These are phyloP conservation scores for Pogonophryne albipinna DNA, from an alignment of 2,797 vertebrate genomes.

Conservation along the genomic window DNA sequence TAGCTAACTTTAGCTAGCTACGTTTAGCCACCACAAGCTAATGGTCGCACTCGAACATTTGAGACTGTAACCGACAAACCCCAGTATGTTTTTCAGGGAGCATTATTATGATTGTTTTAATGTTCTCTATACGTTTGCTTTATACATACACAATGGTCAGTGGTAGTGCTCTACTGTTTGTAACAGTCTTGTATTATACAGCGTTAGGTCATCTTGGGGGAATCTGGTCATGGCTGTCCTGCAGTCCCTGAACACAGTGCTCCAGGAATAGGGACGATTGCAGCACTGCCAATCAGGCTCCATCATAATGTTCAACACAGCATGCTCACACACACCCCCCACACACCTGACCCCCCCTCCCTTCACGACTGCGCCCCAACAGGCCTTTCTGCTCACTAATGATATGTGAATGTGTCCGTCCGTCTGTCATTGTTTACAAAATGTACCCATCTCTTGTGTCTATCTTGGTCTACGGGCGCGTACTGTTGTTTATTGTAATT, in stretches of 20 bases:
- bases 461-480: slow-evolving; percentile 42
- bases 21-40: not conserved
- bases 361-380: slow-evolving; percentile 35
- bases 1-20: not conserved
- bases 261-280: slow-evolving; percentile 5
- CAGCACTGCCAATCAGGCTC: slow-evolving; percentile 59
- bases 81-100: no score
- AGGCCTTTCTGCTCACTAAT: slow-evolving; percentile 54
- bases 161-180: not conserved
- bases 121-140: not conserved
- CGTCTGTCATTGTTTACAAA: slow-evolving; percentile 53
- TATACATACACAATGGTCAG: not conserved
- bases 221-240: slow-evolving; percentile 9
- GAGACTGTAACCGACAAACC: no score
- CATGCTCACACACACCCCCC: slow-evolving; percentile 5
- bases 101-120: no score
- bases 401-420: slow-evolving; percentile 60
- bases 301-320: slow-evolving; percentile 17
- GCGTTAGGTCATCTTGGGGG: not conserved
- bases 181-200: not conserved
- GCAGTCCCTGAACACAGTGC: slow-evolving; percentile 5
- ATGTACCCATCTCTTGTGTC: slow-evolving; percentile 39
- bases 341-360: not conserved
- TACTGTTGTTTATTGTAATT: slow-evolving; percentile 50
- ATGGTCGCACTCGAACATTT: no score